Percentiles rank a stretch among this genome's conserved stretches.
These are phyloP conservation scores for Peribatodes rhomboidaria DNA, from an alignment of 2,888 invertebrate genomes.

Conservation along the genomic window DNA sequence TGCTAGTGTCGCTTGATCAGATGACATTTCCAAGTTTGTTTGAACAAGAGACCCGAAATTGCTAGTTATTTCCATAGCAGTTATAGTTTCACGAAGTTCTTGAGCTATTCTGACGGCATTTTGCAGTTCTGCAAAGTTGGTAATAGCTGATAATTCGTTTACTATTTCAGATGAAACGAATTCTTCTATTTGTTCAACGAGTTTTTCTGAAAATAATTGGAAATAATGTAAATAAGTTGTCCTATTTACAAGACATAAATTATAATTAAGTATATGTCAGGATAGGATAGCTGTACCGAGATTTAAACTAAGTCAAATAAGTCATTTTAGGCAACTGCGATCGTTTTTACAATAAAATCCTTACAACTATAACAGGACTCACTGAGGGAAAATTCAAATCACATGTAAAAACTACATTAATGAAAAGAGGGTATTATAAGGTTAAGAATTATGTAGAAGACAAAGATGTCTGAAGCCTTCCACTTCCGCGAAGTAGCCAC, in stretches of 20 bases:
- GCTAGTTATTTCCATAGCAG: conserved; percentile 34
- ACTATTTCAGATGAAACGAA: conserved; percentile 57
- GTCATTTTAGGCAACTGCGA: no score
- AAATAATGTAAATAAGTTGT: background rate
- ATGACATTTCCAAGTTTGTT: conserved; percentile 40
- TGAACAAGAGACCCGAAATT: conserved; percentile 31
- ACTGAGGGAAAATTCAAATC: no score
- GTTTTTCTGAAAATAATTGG: conserved; percentile 50
- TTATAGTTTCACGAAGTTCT: conserved; percentile 55
- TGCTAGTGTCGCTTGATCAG: conserved; percentile 47
- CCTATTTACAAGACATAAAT: background rate
- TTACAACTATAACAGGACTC: no score
- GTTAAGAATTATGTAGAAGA: no score
- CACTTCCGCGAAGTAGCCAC: no score
- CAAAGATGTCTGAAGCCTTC: no score
- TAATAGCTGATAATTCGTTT: conserved; percentile 48
- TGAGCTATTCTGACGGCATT: conserved; percentile 57
- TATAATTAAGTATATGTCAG: background rate
- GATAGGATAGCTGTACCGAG: no score
- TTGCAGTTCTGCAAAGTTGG: conserved; percentile 52
- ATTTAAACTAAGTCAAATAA: no score
- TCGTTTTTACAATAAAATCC: no score
- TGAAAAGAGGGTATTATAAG: no score
- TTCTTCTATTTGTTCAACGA: conserved; percentile 61
- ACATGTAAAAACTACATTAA: no score